Evolutionary conservation across 1,140 invertebrate species (phyloP).

Genomic region (Gyrodactylus bullatarudis): DNA sequence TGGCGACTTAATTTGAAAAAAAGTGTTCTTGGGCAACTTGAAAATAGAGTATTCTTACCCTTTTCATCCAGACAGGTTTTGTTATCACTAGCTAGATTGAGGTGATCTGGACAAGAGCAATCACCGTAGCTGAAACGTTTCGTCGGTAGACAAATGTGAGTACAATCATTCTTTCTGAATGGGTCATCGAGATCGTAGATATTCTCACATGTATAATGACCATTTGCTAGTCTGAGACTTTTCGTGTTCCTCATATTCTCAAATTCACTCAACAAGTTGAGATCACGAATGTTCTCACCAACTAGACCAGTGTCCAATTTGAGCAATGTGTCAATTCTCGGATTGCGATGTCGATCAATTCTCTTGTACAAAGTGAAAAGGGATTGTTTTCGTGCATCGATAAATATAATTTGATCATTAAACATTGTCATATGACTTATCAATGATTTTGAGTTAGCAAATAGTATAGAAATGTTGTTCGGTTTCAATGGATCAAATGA

Average conservation of each 20-base stretch:
- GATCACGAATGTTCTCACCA: background rate
- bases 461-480: background rate
- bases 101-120: background rate
- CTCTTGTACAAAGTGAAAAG: background rate
- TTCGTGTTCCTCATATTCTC: background rate
- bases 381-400: background rate
- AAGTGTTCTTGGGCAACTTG: background rate
- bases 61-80: background rate
- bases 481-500: background rate
- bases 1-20: background rate
- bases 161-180: background rate
- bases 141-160: background rate
- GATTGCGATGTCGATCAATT: background rate
- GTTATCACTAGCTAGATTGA: background rate
- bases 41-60: background rate
- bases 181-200: background rate
- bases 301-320: background rate
- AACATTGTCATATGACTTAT: background rate
- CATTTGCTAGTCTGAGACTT: background rate
- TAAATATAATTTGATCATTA: background rate
- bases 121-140: background rate
- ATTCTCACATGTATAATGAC: background rate
- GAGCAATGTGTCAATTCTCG: background rate
- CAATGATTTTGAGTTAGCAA: background rate
- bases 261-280: background rate